phyloP scores from a whole-genome alignment of 2,113 vertebrate genomes.

The Parus major region DNA sequence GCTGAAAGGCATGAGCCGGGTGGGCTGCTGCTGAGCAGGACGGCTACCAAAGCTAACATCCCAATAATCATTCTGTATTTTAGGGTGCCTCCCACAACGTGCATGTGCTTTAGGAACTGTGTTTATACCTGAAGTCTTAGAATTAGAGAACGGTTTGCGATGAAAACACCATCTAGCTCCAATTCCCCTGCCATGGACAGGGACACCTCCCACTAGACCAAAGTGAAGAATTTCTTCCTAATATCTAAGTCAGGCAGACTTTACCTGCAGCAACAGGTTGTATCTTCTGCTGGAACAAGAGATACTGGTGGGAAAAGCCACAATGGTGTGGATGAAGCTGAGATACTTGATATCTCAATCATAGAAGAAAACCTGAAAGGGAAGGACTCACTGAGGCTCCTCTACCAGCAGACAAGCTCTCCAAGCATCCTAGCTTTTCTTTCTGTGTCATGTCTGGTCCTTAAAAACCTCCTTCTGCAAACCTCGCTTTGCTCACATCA shows the following conservation, averaged over 20 bases:
- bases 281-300: not conserved
- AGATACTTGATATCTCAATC: not conserved
- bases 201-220: not conserved
- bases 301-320: not conserved
- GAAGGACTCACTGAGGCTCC: not conserved
- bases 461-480: not conserved
- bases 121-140: not conserved
- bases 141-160: not conserved
- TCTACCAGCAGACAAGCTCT: not conserved
- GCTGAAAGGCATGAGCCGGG: not conserved
- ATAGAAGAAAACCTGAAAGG: not conserved
- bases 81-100: not conserved
- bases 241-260: not conserved
- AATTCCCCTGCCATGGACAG: not conserved
- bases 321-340: not conserved
- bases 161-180: not conserved
- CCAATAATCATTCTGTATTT: not conserved
- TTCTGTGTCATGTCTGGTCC: not conserved
- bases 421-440: not conserved
- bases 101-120: not conserved
- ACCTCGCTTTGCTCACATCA: not conserved
- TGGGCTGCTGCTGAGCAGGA: accelerated
- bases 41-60: not conserved
- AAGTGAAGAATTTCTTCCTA: not conserved
- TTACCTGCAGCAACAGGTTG: not conserved